phyloP scores from a whole-genome alignment of 2,888 invertebrate genomes.

The Charanyca ferruginea region DNA sequence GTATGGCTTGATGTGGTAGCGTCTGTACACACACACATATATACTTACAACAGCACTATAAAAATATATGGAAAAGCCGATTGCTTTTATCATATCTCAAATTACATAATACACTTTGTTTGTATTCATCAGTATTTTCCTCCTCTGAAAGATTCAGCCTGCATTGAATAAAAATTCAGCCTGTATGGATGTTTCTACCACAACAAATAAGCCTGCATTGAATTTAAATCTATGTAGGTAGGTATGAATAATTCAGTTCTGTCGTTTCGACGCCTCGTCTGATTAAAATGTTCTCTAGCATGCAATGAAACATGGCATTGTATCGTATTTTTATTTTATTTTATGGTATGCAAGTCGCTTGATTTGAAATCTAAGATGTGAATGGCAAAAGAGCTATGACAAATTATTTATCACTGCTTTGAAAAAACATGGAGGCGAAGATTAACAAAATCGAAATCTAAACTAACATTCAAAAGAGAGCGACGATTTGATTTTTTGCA shows the following conservation, averaged over 20 bases:
- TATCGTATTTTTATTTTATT: constrained; percentile 17
- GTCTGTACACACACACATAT: too few relatives aligned
- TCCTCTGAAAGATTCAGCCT: background rate
- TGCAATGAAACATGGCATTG: constrained; percentile 31
- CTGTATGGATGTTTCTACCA: background rate
- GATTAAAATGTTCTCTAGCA: constrained; percentile 28
- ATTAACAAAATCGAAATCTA: too few relatives aligned
- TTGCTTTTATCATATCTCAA: too few relatives aligned
- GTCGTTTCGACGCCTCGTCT: constrained; percentile 6
- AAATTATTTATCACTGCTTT: background rate
- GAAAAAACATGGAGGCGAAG: background rate
- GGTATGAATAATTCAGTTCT: constrained; percentile 38
- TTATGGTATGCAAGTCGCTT: constrained; percentile 1
- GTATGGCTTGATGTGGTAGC: too few relatives aligned
- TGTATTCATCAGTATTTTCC: background rate
- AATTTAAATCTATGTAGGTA: constrained; percentile 23
- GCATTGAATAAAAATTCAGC: background rate
- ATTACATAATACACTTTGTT: too few relatives aligned
- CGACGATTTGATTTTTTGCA: too few relatives aligned
- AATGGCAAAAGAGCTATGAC: background rate
- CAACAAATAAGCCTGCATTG: constrained; percentile 5
- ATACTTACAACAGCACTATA: too few relatives aligned
- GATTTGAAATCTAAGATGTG: background rate
- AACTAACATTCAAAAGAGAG: too few relatives aligned
- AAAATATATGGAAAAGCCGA: too few relatives aligned